These are phyloP conservation scores for Eublepharis macularius DNA, from an alignment of 2,113 vertebrate genomes.

Conservation along the genomic window DNA sequence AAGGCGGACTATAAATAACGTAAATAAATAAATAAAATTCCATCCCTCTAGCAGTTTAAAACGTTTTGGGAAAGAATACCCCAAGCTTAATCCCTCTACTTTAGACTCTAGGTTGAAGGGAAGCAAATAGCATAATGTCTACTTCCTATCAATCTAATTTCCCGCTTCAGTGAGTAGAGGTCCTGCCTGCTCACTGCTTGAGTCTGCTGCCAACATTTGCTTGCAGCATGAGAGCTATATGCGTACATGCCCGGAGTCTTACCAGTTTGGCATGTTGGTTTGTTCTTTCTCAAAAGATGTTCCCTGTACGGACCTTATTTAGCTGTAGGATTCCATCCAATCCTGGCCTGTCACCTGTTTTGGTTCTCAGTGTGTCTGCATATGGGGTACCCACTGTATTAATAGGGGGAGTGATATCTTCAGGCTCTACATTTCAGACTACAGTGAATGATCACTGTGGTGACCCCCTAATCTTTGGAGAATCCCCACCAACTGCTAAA, in stretches of 20 bases:
- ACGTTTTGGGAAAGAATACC: too few species aligned
- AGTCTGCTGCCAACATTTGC: neutral
- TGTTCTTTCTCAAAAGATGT: neutral
- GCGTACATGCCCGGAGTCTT: neutral
- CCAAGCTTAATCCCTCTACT: too few species aligned
- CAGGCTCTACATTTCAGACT: neutral
- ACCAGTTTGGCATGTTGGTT: neutral
- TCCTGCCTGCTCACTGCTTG: too few species aligned
- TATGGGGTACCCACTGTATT: neutral
- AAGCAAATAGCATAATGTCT: too few species aligned
- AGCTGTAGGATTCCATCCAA: neutral
- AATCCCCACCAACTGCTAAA: neutral
- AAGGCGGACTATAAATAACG: too few species aligned
- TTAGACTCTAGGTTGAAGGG: too few species aligned
- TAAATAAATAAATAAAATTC: too few species aligned
- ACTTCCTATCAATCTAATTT: too few species aligned
- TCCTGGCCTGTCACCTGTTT: neutral
- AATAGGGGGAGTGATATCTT: neutral
- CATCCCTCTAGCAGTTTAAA: too few species aligned
- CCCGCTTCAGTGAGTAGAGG: too few species aligned
- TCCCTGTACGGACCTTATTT: neutral
- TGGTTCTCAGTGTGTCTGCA: neutral
- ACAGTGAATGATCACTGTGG: neutral
- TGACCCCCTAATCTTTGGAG: neutral
- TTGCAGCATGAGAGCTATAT: neutral